Conservation (phyloP, 2,888 invertebrate species). For the Parthenolecanium corni region DNA sequence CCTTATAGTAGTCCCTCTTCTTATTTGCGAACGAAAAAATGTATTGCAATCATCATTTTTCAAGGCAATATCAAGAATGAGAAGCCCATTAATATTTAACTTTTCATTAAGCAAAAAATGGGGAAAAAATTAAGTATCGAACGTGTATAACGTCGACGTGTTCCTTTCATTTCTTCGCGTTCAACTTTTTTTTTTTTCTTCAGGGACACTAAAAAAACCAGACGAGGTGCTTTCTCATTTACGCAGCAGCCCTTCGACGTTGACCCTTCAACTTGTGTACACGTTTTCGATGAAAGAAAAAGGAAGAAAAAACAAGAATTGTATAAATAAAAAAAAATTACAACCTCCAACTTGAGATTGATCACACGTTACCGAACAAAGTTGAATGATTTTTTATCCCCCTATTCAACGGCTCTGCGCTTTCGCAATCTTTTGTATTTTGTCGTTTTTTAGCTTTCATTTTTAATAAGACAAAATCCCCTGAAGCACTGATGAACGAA, state of each 20-base stretch:
- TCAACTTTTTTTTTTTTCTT: neutral
- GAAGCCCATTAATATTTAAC: constrained; percentile 27
- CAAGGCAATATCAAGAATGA: constrained; percentile 16
- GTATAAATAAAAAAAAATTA: too few species aligned
- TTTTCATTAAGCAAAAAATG: constrained; percentile 24
- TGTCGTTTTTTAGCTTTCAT: constrained; percentile 18
- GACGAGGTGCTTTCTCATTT: neutral
- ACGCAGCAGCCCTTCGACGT: constrained; percentile 21
- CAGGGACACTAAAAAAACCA: constrained; percentile 23
- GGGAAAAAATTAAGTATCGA: constrained; percentile 14
- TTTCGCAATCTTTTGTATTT: constrained; percentile 22
- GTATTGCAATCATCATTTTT: constrained; percentile 22
- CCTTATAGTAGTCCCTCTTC: neutral
- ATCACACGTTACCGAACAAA: constrained; percentile 25
- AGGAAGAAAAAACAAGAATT: neutral
- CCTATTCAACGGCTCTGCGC: constrained; percentile 20
- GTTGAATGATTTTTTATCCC: constrained; percentile 23
- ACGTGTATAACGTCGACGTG: constrained; percentile 12
- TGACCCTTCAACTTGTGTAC: constrained; percentile 25
- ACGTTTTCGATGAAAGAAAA: constrained; percentile 20
- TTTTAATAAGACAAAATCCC: constrained; percentile 25
- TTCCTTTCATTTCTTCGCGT: neutral
- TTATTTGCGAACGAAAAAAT: constrained; percentile 3
- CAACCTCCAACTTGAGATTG: constrained; percentile 20
- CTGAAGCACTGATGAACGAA: constrained; percentile 25